Base-by-base conservation (phyloP, 2,113 vertebrate genomes). In the Amazona guildingii region DNA sequence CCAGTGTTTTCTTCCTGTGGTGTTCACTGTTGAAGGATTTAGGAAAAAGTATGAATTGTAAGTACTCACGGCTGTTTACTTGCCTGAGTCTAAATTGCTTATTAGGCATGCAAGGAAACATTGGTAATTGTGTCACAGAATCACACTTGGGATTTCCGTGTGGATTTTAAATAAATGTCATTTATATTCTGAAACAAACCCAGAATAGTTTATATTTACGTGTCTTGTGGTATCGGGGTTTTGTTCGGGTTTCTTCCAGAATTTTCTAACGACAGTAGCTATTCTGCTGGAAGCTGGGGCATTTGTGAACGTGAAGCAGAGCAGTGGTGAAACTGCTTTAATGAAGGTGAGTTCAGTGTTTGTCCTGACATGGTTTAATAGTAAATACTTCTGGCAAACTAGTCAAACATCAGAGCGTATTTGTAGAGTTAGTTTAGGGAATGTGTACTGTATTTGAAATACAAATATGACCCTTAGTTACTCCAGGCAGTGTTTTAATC, bases 201-300 rank as follows among this genome's bases (percentile, higher is more conserved):
- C 11, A 66, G 23, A 80, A 11, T 85, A 24, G 79, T 83, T 86
- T 77, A 39, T 64, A 23, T 39, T 63, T 75, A 52, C 6, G n/a
- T 85, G 8, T 80, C 20, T 31, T 78, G 23, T 79, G 76, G 41
- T 10, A 75, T 89, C 76, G 24, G 12, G 28, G 35, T 27, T 23
- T 52, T 63, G 24, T 59, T 80, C 62, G 7, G 0, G 0, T 8
- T 12, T 17, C 92, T 84, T 83, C n/a, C 93, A 99, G 99, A 99
- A 99, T 85, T 99, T 99, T 95, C 87, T 99, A 93, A 99, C 99
- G 2, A 99, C 99, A 9, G 99, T 99, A 66, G 99, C 99, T 21
- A 98, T 99, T 95, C 98, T 99, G 67, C 94, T 99, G 97, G 99
- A 99, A 96, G 99, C 99, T 4, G 99, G 99, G 20, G 99, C 99